Conservation (phyloP, 2,888 invertebrate species). For the Dorcus hopei region DNA sequence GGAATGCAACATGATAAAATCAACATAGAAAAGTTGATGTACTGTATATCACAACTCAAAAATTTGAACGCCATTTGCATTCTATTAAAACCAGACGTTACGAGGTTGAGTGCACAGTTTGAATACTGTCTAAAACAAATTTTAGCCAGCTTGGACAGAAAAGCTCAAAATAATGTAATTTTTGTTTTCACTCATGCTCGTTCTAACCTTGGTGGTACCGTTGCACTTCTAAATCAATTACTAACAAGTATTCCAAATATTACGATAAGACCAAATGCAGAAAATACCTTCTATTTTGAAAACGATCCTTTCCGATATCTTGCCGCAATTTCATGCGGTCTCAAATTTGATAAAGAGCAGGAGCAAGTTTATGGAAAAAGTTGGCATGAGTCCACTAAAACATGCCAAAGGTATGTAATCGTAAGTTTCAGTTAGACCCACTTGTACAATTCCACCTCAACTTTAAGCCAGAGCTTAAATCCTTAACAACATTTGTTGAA, state of each 20-base stretch:
- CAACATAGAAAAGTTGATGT: slow-evolving; percentile 31
- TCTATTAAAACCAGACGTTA: slow-evolving; percentile 36
- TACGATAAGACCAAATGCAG: slow-evolving; percentile 30
- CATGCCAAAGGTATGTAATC: slow-evolving; percentile 12
- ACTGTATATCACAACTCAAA: slow-evolving; percentile 36
- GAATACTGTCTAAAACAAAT: slow-evolving; percentile 40
- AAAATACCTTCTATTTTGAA: slow-evolving; percentile 42
- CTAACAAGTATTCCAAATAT: slow-evolving; percentile 28
- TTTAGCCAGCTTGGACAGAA: slow-evolving; percentile 39
- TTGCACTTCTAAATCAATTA: slow-evolving; percentile 29
- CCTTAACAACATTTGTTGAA: too few relatives aligned
- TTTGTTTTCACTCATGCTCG: slow-evolving; percentile 41
- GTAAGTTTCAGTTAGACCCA: background rate
- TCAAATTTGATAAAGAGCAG: slow-evolving; percentile 22
- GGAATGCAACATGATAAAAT: slow-evolving; percentile 25
- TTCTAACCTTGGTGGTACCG: slow-evolving; percentile 37
- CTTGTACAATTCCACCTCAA: background rate
- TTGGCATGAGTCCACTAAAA: slow-evolving; percentile 28
- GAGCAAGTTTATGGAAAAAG: slow-evolving; percentile 26
- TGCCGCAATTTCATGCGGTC: slow-evolving; percentile 32
- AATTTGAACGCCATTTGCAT: slow-evolving; percentile 40
- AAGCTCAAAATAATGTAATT: slow-evolving; percentile 38
- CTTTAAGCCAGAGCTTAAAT: too few relatives aligned
- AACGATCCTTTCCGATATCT: slow-evolving; percentile 41
- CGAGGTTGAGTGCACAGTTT: slow-evolving; percentile 37